phyloP scores from a whole-genome alignment of 37 sponge, comb jelly and placozoan species.

The Cladorhizidae sp. region DNA sequence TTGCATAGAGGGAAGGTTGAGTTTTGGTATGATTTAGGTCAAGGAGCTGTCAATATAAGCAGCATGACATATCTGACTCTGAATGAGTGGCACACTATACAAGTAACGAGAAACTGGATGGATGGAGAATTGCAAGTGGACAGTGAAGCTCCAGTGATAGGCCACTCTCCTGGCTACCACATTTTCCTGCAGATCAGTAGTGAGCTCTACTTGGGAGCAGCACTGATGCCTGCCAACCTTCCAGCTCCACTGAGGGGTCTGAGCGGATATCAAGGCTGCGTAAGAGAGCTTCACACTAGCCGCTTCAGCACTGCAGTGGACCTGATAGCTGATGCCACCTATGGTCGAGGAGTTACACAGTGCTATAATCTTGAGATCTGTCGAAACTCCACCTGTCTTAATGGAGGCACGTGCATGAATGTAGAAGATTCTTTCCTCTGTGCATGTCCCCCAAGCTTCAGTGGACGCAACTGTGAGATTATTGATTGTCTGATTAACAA shows the following conservation, averaged over 20 bases:
- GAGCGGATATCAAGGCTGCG: constrained; percentile 45
- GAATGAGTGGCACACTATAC: constrained; percentile 60
- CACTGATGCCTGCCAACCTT: not conserved
- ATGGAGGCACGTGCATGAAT: constrained; percentile 50
- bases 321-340: constrained; percentile 32
- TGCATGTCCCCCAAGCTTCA: constrained; percentile 35
- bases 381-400: constrained; percentile 5
- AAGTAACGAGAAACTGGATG: constrained; percentile 31
- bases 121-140: constrained; percentile 55
- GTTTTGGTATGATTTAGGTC: constrained; percentile 55
- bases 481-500: constrained; percentile 16
- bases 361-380: constrained; percentile 35
- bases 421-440: constrained; percentile 31
- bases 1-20: constrained; percentile 36
- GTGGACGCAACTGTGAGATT: constrained; percentile 54
- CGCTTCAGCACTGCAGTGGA: not conserved
- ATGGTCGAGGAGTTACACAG: constrained; percentile 8
- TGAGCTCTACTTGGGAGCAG: constrained; percentile 51
- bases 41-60: constrained; percentile 28
- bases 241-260: not conserved
- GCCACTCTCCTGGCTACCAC: constrained; percentile 27
- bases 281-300: constrained; percentile 21
- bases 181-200: constrained; percentile 48
- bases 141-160: constrained; percentile 19
- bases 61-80: constrained; percentile 21